phyloP scores from a whole-genome alignment of 2,888 invertebrate species.

The Eudemis profundana region DNA sequence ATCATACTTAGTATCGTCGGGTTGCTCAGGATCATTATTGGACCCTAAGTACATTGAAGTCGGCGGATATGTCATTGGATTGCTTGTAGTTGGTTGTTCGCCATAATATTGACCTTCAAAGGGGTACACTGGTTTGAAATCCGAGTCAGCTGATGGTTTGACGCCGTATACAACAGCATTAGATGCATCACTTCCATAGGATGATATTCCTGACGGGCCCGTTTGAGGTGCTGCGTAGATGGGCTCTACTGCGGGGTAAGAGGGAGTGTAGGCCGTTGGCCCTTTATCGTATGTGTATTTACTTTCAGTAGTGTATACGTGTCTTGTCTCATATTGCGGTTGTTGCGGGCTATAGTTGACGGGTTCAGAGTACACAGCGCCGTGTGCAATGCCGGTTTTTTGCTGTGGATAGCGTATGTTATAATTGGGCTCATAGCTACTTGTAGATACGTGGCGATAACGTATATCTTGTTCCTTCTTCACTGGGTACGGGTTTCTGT shows the following conservation, averaged over 20 bases:
- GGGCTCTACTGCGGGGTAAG: conserved; percentile 73
- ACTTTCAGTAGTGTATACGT: conserved; percentile 74
- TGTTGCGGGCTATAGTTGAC: conserved; percentile 68
- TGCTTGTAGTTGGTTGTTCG: conserved; percentile 69
- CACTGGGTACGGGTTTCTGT: conserved; percentile 71
- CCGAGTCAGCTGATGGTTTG: conserved; percentile 74
- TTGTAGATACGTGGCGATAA: conserved; percentile 74
- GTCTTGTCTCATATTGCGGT: conserved; percentile 72
- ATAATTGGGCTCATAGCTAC: conserved; percentile 73
- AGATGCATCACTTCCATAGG: conserved; percentile 69
- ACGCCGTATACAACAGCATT: conserved; percentile 78
- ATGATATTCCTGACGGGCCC: conserved; percentile 66
- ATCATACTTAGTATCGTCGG: conserved; percentile 66
- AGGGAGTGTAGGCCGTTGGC: conserved; percentile 64
- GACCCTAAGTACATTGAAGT: conserved; percentile 81
- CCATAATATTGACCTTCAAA: conserved; percentile 75
- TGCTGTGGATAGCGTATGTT: conserved; percentile 78
- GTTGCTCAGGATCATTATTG: conserved; percentile 71
- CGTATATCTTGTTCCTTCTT: conserved; percentile 80
- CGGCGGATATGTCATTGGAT: conserved; percentile 72
- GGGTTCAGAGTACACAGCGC: conserved; percentile 76
- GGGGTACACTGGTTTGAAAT: conserved; percentile 80
- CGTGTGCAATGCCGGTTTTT: conserved; percentile 80
- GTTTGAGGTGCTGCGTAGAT: conserved; percentile 78
- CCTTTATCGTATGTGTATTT: conserved; percentile 70